A percentile compares a stretch with the other conserved stretches of the same genome.
phyloP scores from a whole-genome alignment of 2,888 invertebrate species.

The Drosophila kokeensis region DNA sequence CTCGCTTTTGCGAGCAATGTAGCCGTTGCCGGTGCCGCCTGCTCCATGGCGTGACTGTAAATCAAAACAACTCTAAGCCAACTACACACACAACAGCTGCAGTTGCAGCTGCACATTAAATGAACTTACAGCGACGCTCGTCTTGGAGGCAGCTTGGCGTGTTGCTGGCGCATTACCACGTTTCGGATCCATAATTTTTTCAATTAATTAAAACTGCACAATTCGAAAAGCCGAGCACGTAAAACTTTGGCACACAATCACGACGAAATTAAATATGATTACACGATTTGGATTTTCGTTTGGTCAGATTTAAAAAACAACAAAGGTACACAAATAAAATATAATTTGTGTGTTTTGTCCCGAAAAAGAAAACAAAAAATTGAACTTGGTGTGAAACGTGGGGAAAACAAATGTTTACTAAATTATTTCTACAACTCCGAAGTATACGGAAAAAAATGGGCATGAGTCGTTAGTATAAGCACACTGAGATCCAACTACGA shows the following conservation, averaged over 20 bases:
- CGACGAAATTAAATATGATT: conserved; percentile 29
- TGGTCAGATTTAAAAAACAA: conserved; percentile 9
- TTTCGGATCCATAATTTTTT: conserved; percentile 61
- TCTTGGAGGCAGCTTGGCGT: conserved; percentile 65
- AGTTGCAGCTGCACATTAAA: conserved; percentile 5
- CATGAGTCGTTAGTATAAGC: conserved; percentile 19
- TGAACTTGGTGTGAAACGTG: conserved; percentile 45
- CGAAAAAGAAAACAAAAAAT: conserved; percentile 13
- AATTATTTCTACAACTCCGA: not conserved
- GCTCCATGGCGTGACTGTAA: conserved; percentile 57
- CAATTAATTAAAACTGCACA: conserved; percentile 24
- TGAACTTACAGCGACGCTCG: conserved; percentile 66
- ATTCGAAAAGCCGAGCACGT: conserved; percentile 39
- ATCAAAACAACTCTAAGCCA: conserved; percentile 17
- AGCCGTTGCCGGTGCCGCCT: conserved; percentile 4
- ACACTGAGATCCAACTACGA: conserved; percentile 27
- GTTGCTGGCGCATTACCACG: conserved; percentile 54
- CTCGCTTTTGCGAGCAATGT: conserved; percentile 72
- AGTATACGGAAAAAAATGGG: not conserved
- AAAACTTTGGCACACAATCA: conserved; percentile 46
- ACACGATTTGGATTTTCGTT: conserved; percentile 3
- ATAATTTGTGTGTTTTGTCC: conserved; percentile 38
- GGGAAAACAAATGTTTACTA: conserved; percentile 58
- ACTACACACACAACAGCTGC: conserved; percentile 15
- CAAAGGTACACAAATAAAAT: conserved; percentile 25